Percentiles rank a stretch among this genome's conserved stretches.
These are phyloP conservation scores for Dione juno DNA, from an alignment of 2,888 invertebrate genomes.

Conservation along the genomic window DNA sequence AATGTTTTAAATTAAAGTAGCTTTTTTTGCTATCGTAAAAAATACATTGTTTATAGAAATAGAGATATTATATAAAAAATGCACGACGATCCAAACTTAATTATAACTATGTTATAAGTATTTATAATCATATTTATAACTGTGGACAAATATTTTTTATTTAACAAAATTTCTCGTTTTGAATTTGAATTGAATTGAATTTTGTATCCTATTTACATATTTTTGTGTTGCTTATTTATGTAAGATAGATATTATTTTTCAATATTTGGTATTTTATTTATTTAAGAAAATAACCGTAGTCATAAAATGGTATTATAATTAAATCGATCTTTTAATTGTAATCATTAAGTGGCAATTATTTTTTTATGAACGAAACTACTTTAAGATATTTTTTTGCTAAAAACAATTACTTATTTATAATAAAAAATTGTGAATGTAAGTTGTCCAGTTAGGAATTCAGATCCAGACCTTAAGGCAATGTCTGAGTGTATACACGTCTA, in stretches of 20 bases:
- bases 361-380: slow-evolving; percentile 23
- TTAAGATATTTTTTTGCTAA: slow-evolving; percentile 20
- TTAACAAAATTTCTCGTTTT: not conserved
- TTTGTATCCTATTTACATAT: no score
- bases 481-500: slow-evolving; percentile 59
- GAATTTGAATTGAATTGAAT: not conserved
- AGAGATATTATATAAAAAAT: not conserved
- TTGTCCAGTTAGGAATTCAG: slow-evolving; percentile 36
- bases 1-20: not conserved
- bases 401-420: slow-evolving; percentile 34
- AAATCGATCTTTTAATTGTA: slow-evolving; percentile 14
- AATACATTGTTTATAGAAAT: not conserved
- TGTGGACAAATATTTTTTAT: not conserved
- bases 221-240: not conserved
- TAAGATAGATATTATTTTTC: not conserved
- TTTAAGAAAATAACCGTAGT: not conserved
- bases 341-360: slow-evolving; percentile 21
- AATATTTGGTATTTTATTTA: not conserved
- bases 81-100: not conserved
- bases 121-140: not conserved
- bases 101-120: not conserved
- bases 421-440: slow-evolving; percentile 64
- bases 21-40: not conserved
- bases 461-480: slow-evolving; percentile 58
- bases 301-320: not conserved